Evolutionary conservation across 2,888 invertebrate species (phyloP).

Genomic region (Actias luna): DNA sequence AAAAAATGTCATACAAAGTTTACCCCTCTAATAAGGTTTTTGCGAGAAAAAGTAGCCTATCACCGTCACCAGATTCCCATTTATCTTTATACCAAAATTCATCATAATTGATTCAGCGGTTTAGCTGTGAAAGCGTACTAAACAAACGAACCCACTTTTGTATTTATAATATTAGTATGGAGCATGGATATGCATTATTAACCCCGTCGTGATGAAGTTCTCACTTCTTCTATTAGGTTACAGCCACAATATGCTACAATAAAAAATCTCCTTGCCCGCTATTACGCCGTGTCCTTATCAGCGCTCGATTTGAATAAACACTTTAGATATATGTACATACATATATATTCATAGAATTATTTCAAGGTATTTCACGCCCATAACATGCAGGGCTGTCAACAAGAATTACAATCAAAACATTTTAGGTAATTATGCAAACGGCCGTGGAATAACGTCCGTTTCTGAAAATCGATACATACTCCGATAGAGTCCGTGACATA

Average conservation of each 20-base stretch:
- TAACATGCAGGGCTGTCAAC: not conserved
- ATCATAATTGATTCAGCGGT: too few relatives aligned
- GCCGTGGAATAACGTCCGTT: conserved; percentile 14
- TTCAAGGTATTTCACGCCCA: not conserved
- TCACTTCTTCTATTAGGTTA: too few relatives aligned
- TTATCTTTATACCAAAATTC: too few relatives aligned
- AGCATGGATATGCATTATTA: too few relatives aligned
- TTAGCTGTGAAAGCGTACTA: too few relatives aligned
- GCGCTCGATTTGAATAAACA: not conserved
- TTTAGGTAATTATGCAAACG: conserved; percentile 16
- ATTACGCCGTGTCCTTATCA: not conserved
- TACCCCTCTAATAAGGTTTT: too few relatives aligned
- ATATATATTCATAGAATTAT: not conserved
- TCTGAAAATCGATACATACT: conserved; percentile 41
- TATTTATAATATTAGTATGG: too few relatives aligned
- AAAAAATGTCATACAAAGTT: too few relatives aligned
- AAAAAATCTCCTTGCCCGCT: not conserved
- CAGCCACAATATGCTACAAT: not conserved
- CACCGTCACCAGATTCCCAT: too few relatives aligned
- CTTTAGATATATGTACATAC: not conserved
- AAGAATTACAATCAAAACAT: not conserved
- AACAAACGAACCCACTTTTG: too few relatives aligned
- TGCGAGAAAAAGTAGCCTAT: too few relatives aligned
- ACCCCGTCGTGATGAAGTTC: too few relatives aligned
- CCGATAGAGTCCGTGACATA: conserved; percentile 48